A percentile compares a stretch with the other conserved stretches of the same genome.
These are phyloP conservation scores for Microvelia longipes DNA, from an alignment of 1,140 invertebrate genomes.

Conservation along the genomic window DNA sequence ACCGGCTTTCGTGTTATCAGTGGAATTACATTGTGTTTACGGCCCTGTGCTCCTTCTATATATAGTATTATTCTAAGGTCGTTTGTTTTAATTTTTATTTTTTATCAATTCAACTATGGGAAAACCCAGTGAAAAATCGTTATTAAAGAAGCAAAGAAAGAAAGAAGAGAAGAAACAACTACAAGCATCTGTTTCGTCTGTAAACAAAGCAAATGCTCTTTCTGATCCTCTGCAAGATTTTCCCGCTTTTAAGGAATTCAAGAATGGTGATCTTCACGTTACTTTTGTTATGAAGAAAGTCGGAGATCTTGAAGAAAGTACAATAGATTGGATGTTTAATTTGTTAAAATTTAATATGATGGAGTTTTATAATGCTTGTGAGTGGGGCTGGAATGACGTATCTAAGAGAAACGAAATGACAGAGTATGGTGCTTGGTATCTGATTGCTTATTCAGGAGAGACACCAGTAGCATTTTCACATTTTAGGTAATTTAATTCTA, in stretches of 20 bases:
- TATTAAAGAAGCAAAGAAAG: slow-evolving; percentile 3
- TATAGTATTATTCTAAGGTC: no score
- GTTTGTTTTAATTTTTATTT: no score
- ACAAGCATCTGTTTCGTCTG: neutral
- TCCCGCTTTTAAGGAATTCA: slow-evolving; percentile 7
- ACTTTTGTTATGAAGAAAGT: slow-evolving; percentile 3
- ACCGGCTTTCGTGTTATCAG: no score
- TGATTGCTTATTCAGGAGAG: slow-evolving; percentile 39
- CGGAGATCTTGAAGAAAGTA: slow-evolving; percentile 3
- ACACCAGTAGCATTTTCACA: slow-evolving; percentile 51
- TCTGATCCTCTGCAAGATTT: slow-evolving; percentile 9
- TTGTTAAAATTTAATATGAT: slow-evolving; percentile 45
- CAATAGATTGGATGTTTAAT: slow-evolving; percentile 35
- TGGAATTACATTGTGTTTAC: no score
- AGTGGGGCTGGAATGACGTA: slow-evolving; percentile 55
- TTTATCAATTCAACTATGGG: slow-evolving; percentile 9
- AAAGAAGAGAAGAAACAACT: slow-evolving; percentile 15
- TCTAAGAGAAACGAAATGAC: slow-evolving; percentile 54
- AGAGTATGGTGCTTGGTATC: slow-evolving; percentile 51
- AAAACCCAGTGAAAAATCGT: slow-evolving; percentile 6
- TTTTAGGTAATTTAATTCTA: slow-evolving; percentile 39
- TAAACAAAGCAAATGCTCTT: slow-evolving; percentile 12
- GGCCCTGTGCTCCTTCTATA: no score
- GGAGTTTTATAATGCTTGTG: slow-evolving; percentile 43
- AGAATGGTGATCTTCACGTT: neutral